phyloP scores from a whole-genome alignment of 2,113 vertebrate species.

The Todiramphus chloris region DNA sequence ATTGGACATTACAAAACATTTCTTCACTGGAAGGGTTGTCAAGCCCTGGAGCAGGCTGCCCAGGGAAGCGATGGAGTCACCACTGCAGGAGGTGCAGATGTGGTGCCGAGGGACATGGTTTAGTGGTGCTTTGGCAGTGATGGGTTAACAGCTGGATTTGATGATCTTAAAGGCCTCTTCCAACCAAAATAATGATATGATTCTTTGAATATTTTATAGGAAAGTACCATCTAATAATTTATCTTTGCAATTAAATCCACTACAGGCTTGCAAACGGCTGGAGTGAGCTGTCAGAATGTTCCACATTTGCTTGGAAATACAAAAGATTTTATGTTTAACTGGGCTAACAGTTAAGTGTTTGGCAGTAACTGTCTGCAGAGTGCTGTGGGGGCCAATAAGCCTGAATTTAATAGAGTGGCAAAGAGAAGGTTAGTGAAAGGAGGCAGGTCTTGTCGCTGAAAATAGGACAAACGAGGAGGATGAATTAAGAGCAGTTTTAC shows the following conservation, averaged over 20 bases:
- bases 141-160: background rate
- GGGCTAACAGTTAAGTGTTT: background rate
- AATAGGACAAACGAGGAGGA: constrained; percentile 43
- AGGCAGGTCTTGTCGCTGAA: constrained; percentile 3
- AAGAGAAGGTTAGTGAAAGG: constrained; percentile 15
- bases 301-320: background rate
- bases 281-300: background rate
- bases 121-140: background rate
- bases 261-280: background rate
- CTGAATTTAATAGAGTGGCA: constrained; percentile 20
- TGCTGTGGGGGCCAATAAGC: background rate
- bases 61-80: background rate
- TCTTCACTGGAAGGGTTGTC: background rate
- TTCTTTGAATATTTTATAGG: background rate
- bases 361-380: background rate
- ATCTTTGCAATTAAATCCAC: background rate
- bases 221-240: background rate
- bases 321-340: background rate
- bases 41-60: background rate
- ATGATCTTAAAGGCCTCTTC: background rate
- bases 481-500: constrained; percentile 55
- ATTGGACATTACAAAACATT: background rate
- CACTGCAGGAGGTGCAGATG: background rate
- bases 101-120: background rate
- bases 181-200: background rate